These are phyloP conservation scores for Conopomorpha cramerella DNA, from an alignment of 1,140 invertebrate species.

Conservation along the genomic window DNA sequence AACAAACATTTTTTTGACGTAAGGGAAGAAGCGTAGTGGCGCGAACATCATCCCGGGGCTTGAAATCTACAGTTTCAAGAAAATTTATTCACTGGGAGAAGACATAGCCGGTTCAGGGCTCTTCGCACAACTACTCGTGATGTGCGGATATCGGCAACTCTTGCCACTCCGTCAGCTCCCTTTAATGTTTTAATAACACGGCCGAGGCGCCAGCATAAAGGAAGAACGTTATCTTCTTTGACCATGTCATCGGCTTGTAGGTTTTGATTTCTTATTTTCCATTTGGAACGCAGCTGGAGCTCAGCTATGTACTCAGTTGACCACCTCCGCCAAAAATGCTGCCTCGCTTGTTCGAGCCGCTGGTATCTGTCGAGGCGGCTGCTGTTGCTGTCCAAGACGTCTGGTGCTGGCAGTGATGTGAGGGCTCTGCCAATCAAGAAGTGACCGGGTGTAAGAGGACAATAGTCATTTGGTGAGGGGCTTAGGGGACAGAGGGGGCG, in stretches of 20 bases:
- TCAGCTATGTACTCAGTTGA: no score
- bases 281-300: no score
- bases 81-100: neutral
- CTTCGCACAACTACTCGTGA: neutral
- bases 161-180: neutral
- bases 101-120: neutral
- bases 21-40: no score
- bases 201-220: neutral
- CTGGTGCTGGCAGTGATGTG: neutral
- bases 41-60: neutral
- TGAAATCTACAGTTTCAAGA: neutral
- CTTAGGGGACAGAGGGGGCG: slow-evolving; percentile 4
- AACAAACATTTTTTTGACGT: no score
- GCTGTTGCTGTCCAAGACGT: neutral
- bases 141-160: neutral
- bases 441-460: neutral
- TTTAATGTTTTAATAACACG: neutral
- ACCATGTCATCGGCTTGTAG: neutral
- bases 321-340: slow-evolving; percentile 3
- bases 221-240: neutral
- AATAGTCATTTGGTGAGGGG: neutral
- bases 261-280: no score
- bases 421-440: slow-evolving; percentile 1
- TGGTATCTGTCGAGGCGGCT: neutral
- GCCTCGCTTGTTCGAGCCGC: slow-evolving; percentile 2